Percentiles rank a stretch among this genome's conserved stretches.
Evolutionary conservation across 2,113 vertebrate genomes (phyloP).

Genomic region (Caretta caretta): DNA sequence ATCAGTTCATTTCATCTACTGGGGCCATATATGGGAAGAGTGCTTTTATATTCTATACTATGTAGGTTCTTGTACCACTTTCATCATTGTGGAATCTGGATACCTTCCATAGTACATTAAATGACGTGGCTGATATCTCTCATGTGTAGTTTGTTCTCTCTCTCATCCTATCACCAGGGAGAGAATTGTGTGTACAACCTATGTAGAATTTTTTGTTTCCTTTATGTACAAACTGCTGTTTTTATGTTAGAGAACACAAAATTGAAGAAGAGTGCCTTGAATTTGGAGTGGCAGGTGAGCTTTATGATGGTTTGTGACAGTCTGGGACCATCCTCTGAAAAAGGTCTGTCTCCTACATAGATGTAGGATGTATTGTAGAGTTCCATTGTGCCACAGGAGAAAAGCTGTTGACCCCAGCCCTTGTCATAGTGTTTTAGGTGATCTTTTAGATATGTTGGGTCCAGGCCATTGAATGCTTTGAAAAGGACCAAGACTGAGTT

Average conservation of each 20-base stretch:
- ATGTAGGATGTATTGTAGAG: not conserved
- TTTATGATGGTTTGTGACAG: not conserved
- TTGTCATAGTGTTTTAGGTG: not conserved
- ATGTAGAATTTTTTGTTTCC: no score
- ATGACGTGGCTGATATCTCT: no score
- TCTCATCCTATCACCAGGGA: no score
- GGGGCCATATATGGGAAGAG: no score
- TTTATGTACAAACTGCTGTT: not conserved
- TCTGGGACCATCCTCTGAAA: not conserved
- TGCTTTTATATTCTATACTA: no score
- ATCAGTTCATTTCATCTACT: no score
- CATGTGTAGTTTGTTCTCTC: no score
- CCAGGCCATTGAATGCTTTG: not conserved
- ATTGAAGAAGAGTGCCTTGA: not conserved
- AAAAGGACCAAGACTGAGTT: not conserved
- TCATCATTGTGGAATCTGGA: no score
- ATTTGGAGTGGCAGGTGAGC: not conserved
- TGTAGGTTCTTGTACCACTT: no score
- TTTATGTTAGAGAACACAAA: not conserved
- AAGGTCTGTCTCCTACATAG: not conserved
- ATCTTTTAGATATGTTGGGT: not conserved
- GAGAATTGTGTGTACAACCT: no score
- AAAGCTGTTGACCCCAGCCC: not conserved
- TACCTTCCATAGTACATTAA: no score
- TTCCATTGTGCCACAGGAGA: not conserved